These are phyloP conservation scores for Drosophila ananassae DNA, from an alignment of 1,140 invertebrate species.

Conservation along the genomic window DNA sequence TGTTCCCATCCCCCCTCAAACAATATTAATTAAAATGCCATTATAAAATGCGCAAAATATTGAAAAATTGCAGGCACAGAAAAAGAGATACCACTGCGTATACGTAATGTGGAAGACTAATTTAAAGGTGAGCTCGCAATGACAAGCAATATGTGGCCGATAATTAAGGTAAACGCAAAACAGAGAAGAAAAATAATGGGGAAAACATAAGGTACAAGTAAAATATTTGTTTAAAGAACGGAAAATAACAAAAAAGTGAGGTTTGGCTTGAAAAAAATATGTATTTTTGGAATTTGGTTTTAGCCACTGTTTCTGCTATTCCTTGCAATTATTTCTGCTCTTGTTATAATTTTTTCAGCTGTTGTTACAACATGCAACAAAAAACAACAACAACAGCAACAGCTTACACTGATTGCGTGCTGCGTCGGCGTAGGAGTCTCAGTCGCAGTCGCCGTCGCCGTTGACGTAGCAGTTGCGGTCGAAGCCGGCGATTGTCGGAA, in stretches of 20 bases:
- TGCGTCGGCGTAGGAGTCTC: slow-evolving; percentile 20
- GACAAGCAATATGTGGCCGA: slow-evolving; percentile 20
- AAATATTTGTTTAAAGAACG: slow-evolving; percentile 32
- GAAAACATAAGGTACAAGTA: neutral
- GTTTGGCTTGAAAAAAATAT: slow-evolving; percentile 7
- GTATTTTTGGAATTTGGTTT: slow-evolving; percentile 43
- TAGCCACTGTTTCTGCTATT: slow-evolving; percentile 13
- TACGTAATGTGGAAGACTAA: slow-evolving; percentile 48
- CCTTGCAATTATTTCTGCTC: slow-evolving; percentile 56
- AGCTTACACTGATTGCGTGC: slow-evolving; percentile 64
- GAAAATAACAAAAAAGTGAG: slow-evolving; percentile 3
- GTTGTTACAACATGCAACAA: slow-evolving; percentile 70
- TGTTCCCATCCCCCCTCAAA: neutral
- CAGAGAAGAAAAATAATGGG: slow-evolving; percentile 8
- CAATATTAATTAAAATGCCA: slow-evolving; percentile 49
- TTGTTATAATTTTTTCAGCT: slow-evolving; percentile 74
- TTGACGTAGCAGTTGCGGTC: slow-evolving; percentile 53
- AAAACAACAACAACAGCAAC: slow-evolving; percentile 17
- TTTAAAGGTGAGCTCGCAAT: slow-evolving; percentile 39
- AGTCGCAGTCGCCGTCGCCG: slow-evolving; percentile 3
- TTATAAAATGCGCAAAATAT: slow-evolving; percentile 57
- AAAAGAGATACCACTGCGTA: slow-evolving; percentile 32
- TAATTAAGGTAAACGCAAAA: neutral
- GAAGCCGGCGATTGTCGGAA: slow-evolving; percentile 60
- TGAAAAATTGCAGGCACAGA: slow-evolving; percentile 49